These are phyloP conservation scores for Nyctalus aviator DNA, from an alignment of 2,797 vertebrate species.

Conservation along the genomic window DNA sequence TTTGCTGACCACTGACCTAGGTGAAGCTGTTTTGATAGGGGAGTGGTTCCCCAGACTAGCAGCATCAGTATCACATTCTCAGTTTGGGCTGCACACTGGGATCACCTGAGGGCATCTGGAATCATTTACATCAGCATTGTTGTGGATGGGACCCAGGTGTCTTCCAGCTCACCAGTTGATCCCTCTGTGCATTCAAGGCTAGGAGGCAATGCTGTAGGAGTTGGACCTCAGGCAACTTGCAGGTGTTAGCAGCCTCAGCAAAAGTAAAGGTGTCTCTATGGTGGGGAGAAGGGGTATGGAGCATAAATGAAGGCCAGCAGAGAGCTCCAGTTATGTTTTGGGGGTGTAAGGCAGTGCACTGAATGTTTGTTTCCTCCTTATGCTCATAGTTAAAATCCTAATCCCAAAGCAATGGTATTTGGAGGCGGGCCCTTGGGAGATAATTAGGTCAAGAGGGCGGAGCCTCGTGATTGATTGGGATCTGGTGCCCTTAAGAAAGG, in stretches of 20 bases:
- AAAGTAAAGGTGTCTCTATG: neutral
- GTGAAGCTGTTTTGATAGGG: neutral
- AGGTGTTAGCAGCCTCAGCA: neutral
- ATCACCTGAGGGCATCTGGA: neutral
- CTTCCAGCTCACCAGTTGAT: neutral
- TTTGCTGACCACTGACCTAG: too few species aligned
- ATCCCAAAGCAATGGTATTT: neutral
- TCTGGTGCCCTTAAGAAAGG: neutral
- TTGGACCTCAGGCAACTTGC: neutral
- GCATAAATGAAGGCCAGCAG: neutral
- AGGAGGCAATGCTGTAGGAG: neutral
- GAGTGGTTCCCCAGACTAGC: neutral
- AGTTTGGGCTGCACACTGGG: neutral
- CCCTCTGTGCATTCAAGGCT: neutral
- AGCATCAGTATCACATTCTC: neutral
- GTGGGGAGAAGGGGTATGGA: neutral
- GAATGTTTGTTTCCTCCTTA: neutral
- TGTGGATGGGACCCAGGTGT: neutral
- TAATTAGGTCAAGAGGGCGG: neutral
- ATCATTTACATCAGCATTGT: neutral
- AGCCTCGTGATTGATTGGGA: too few species aligned
- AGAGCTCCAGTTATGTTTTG: neutral
- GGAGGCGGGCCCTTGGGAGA: neutral
- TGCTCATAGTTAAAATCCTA: neutral
- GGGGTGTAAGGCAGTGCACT: neutral